Base-by-base conservation (phyloP, 35 echinoderm and acorn worm genomes). In the Acanthaster planci region DNA sequence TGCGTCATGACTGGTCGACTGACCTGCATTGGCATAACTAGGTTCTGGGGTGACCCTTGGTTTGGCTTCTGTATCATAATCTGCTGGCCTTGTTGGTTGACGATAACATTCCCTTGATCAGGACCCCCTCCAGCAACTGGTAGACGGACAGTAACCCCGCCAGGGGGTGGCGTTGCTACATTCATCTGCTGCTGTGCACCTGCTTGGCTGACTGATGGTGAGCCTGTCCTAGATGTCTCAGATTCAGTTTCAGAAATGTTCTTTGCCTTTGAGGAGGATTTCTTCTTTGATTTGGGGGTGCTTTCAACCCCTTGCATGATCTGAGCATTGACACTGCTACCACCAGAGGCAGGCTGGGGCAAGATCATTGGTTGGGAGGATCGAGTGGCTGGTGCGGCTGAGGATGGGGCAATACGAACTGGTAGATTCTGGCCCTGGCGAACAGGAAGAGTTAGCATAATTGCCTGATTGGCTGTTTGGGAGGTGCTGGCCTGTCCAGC, bases 11-110 rank as follows among this genome's bases (percentile, higher is more conserved):
- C 51, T 72, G 90, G 94, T 39, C 87, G 84, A 39, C n/a, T 72
- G 17, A 93, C 42, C 80, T 97, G 94, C 9, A 97, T 67, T 1
- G 94, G 91, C 37, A 91, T 64, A 12, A 47, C 12, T 39, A 93
- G 52, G 38, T 84, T 84, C 87, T 82, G 51, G 42, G 54, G 18
- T 10, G 53, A 31, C 17, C 52, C 38, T 68, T 60, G 30, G 18
- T 38, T 40, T 15, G 90, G 87, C 39, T 80, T 80, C 77, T 93
- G 92, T 78, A 89, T 44, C 1, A 86, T 75, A 86, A 92, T 84
- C 7, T 82, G 77, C 55, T 90, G 87, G 22, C 81, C 87, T 40
- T 80, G 79, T 55, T 78, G 78, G 52, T 55, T 84, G 42, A 93
- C 59, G 16, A 93, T 53, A 80, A 81, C 35, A 51, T 52, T 68